Conservation (phyloP, 2,113 vertebrate species). For the Sarotherodon lohbergeri region DNA sequence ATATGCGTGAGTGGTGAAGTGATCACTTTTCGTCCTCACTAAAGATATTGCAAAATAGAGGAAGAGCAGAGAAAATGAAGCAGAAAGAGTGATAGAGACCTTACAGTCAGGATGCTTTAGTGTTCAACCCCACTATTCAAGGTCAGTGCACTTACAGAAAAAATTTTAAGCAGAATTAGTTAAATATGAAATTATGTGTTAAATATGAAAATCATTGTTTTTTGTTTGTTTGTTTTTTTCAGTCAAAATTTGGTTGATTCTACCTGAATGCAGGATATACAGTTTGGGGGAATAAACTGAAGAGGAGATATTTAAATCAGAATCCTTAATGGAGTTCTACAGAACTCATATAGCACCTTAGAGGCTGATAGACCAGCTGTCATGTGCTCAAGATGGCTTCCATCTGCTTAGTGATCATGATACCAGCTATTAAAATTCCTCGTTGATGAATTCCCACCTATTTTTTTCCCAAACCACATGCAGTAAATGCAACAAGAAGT, state of each 20-base stretch:
- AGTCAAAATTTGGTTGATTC: not conserved
- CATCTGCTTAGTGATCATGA: conserved; percentile 16
- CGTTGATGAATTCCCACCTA: not conserved
- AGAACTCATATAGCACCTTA: not conserved
- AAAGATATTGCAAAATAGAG: not conserved
- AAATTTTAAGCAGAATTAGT: not conserved
- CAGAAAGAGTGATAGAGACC: not conserved
- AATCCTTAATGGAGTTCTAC: not conserved
- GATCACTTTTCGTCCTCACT: conserved; percentile 6
- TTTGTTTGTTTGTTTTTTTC: not conserved
- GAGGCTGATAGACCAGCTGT: conserved; percentile 18
- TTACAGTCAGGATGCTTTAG: not conserved
- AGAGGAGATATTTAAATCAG: not conserved
- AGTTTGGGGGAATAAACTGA: not conserved
- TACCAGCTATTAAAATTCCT: conserved; percentile 9
- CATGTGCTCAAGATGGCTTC: not conserved
- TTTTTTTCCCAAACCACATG: not conserved
- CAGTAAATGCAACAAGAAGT: conserved; percentile 16
- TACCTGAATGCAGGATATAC: not conserved
- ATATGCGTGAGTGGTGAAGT: not conserved
- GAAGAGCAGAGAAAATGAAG: not conserved
- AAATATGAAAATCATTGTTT: not conserved
- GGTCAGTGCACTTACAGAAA: conserved; percentile 8
- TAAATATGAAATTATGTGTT: not conserved
- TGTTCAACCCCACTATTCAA: conserved; percentile 26